These are phyloP conservation scores for Pardosa pseudoannulata DNA, from an alignment of 2,888 invertebrate species.

Conservation along the genomic window DNA sequence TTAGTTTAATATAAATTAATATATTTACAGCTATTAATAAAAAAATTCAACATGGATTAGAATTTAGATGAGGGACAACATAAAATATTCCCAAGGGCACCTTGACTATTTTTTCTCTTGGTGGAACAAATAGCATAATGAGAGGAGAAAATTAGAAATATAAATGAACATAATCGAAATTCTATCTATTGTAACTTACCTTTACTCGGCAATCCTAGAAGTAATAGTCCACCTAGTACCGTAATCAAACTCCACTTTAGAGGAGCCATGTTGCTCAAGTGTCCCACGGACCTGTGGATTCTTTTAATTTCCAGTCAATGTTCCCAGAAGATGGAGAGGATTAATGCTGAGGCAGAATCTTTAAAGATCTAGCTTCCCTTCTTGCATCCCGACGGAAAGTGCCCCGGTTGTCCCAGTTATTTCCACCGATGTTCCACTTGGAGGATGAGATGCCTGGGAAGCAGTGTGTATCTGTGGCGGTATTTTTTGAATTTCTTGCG, in stretches of 20 bases:
- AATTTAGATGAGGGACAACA: too few species aligned
- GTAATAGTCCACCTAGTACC: conserved; percentile 38
- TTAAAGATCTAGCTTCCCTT: conserved; percentile 14
- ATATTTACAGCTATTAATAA: too few species aligned
- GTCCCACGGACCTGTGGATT: conserved; percentile 17
- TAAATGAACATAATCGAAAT: too few species aligned
- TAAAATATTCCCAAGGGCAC: conserved; percentile 18
- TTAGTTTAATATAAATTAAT: too few species aligned
- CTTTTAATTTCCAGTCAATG: conserved; percentile 1
- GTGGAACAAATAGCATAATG: too few species aligned
- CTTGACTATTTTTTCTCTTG: too few species aligned
- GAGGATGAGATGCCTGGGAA: conserved; percentile 20
- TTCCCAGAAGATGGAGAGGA: conserved; percentile 23
- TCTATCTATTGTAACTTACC: conserved; percentile 22
- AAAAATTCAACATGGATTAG: too few species aligned
- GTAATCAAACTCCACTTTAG: conserved; percentile 35
- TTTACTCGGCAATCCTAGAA: conserved; percentile 49
- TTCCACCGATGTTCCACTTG: conserved; percentile 15
- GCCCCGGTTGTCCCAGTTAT: conserved; percentile 20
- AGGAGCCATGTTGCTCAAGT: conserved; percentile 23
- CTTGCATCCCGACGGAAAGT: conserved; percentile 37
- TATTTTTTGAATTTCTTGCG: neutral
- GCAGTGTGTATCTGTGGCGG: neutral
- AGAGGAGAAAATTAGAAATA: too few species aligned
- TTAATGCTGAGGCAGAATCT: neutral